Evolutionary conservation across 1,140 invertebrate species (phyloP), one percentile per base, ranked within the genome.

Genomic region (Grapholita molesta): DNA sequence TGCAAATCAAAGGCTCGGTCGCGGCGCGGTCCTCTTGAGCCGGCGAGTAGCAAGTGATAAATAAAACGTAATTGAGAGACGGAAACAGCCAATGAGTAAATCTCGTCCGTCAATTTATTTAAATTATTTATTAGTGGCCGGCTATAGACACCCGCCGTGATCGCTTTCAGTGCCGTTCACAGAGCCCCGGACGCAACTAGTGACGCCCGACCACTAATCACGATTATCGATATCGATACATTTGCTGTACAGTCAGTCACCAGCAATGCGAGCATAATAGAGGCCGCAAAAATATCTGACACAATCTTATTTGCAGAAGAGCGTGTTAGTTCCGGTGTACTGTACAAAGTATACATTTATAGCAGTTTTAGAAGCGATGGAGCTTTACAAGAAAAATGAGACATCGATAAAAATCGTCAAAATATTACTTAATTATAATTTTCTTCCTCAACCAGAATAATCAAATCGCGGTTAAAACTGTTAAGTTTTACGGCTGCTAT

Each of bases 101-200:
- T 91, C 89, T 91, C 89, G 88, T 90, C 88, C 88, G 89, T 91
- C 89, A 91, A 91, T 91, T 91, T 91, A 87, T 91, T 91, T 88
- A 91, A 91, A 91, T 91, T 89, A 91, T 91, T 91, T 91, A 91
- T 91, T 91, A 91, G 89, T 89, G 87, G 79, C 77, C 82, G 77
- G 85, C 85, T 86, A 89, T 89, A 91, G 89, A 91, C 89, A 89
- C 87, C 87, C 87, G 83, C 70, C 84, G 81, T 75, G 86, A 88
- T 90, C 88, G 86, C 79, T 84, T 86, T 85, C 84, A 84, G 81
- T 77, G 76, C 73, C 81, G 86, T 84, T 89, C 86, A 84, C 86
- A 86, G 80, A 80, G 67, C 69, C 76, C 80, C 87, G 87, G 88
- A 88, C 83, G 86, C 77, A 69, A 61, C 66, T 69, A 82, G 84